Conservation (phyloP, 92 coral and sea anemone species). For the Palythoa grandis region DNA sequence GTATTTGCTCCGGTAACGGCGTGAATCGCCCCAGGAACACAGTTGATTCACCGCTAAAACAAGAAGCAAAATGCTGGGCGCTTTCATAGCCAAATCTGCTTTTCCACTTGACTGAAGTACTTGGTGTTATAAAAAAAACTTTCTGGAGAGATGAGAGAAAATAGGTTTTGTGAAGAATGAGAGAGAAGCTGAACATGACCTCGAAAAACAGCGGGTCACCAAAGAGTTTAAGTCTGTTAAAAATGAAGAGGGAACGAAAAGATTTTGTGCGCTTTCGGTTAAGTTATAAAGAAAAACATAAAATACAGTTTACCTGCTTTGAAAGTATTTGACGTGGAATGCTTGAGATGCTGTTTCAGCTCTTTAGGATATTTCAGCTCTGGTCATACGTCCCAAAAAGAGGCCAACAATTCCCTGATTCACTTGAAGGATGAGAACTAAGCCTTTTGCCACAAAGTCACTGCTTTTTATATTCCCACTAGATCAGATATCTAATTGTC, state of each 20-base stretch:
- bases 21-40: slow-evolving; percentile 9
- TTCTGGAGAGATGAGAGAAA: not conserved
- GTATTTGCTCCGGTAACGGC: slow-evolving; percentile 25
- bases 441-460: not conserved
- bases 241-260: not conserved
- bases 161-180: not conserved
- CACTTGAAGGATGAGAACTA: not conserved
- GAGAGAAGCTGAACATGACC: not conserved
- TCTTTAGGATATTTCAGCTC: not conserved
- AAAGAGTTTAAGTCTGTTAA: not conserved
- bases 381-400: no score
- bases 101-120: slow-evolving; percentile 19
- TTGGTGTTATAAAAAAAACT: not conserved
- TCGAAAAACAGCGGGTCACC: slow-evolving; percentile 4
- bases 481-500: slow-evolving; percentile 29
- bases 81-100: slow-evolving; percentile 15
- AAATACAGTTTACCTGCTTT: not conserved
- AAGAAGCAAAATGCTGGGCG: slow-evolving; percentile 17
- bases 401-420: not conserved
- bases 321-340: not conserved
- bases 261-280: not conserved
- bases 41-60: slow-evolving; percentile 4
- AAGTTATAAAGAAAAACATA: not conserved
- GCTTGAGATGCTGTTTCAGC: not conserved
- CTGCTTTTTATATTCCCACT: slow-evolving; percentile 37